phyloP scores from a whole-genome alignment of 1,140 invertebrate genomes.

The Microvelia longipes region DNA sequence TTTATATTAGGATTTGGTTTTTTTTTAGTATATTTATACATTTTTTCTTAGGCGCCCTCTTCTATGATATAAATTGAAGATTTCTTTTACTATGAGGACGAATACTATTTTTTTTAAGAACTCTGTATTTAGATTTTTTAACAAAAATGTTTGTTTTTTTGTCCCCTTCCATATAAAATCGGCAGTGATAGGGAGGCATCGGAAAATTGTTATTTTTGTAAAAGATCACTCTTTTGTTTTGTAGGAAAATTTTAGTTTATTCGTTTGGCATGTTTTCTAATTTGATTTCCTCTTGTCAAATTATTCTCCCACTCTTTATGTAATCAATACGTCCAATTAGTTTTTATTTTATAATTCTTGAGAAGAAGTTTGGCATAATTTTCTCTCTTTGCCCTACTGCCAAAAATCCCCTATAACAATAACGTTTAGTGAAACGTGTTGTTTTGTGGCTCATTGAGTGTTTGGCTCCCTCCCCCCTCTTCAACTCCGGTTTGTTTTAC shows the following conservation, averaged over 20 bases:
- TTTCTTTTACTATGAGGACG: no score
- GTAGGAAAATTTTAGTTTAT: neutral
- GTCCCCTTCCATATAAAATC: neutral
- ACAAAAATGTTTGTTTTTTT: neutral
- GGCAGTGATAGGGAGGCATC: no score
- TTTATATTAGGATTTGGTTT: neutral
- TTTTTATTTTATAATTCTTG: neutral
- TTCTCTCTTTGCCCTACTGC: neutral
- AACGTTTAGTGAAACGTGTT: neutral
- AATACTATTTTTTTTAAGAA: neutral
- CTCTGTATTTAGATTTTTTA: neutral
- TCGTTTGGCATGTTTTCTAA: neutral
- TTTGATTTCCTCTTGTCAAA: neutral
- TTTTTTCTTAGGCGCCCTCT: neutral
- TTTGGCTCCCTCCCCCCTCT: no score
- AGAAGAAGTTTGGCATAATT: neutral
- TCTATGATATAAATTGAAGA: no score
- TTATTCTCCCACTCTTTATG: neutral
- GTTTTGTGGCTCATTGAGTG: no score
- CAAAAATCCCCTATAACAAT: neutral
- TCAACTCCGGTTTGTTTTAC: no score
- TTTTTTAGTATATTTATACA: no score
- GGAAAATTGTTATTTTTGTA: no score
- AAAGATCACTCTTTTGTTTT: no score
- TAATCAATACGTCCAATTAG: neutral